These are phyloP conservation scores for Lathamus discolor DNA, from an alignment of 2,113 vertebrate genomes.

Conservation along the genomic window DNA sequence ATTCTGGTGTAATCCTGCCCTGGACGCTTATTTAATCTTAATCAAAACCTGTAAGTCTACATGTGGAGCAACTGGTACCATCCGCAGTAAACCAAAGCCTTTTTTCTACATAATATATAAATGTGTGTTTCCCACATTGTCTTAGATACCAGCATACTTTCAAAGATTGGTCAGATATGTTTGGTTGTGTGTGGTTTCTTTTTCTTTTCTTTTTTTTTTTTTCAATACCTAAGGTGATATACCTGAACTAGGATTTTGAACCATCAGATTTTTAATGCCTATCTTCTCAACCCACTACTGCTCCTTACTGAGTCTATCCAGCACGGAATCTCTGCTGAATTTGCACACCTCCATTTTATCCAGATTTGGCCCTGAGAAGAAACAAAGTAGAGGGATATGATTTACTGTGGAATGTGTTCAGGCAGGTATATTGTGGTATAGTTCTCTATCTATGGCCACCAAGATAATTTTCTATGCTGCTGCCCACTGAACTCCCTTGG, in stretches of 20 bases:
- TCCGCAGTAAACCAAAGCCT: neutral
- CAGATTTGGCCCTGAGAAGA: neutral
- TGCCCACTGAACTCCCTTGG: neutral
- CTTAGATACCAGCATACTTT: neutral
- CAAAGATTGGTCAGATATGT: neutral
- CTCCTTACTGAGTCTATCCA: neutral
- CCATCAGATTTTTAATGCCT: neutral
- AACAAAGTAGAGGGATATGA: neutral
- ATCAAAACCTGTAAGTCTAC: neutral
- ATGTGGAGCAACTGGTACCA: neutral
- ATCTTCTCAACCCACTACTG: neutral
- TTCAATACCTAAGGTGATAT: neutral
- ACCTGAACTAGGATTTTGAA: neutral
- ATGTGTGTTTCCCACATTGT: neutral
- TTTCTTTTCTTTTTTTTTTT: neutral
- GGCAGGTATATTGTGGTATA: neutral
- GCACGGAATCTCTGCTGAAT: neutral
- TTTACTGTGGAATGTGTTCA: neutral
- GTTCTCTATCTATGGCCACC: neutral
- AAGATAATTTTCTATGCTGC: neutral
- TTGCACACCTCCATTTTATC: neutral
- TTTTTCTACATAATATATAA: neutral
- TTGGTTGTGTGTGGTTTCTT: neutral
- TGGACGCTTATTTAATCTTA: neutral
- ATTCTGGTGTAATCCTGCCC: accelerated